Conservation (phyloP, 2,888 invertebrate genomes). For the Eurois occulta region DNA sequence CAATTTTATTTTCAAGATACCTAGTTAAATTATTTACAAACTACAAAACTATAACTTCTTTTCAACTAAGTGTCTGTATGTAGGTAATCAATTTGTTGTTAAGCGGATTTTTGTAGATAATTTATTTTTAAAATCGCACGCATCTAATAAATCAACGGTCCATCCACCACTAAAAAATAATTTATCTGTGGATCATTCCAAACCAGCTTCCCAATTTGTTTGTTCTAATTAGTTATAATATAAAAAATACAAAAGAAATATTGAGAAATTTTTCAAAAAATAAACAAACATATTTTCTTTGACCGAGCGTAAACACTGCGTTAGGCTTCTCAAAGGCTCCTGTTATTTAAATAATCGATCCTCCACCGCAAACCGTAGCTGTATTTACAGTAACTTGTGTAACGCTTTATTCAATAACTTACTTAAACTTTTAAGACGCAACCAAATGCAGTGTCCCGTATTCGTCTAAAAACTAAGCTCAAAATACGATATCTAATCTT, state of each 20-base stretch:
- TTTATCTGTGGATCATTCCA: background rate
- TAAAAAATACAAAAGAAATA: background rate
- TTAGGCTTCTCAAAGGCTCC: constrained; percentile 44
- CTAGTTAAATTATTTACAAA: too few relatives aligned
- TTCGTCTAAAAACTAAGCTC: constrained; percentile 33
- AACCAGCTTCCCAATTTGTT: background rate
- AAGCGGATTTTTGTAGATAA: background rate
- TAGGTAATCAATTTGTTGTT: background rate
- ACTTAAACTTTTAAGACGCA: constrained; percentile 59
- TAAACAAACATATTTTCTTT: constrained; percentile 22
- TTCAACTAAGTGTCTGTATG: background rate
- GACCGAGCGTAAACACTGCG: constrained; percentile 32
- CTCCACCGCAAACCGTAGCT: constrained; percentile 63
- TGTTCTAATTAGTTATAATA: background rate
- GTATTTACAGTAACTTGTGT: constrained; percentile 69
- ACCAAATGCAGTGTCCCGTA: constrained; percentile 52
- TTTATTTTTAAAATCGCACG: too few relatives aligned
- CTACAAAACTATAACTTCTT: too few relatives aligned
- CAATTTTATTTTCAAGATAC: too few relatives aligned
- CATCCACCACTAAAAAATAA: background rate
- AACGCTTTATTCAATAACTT: constrained; percentile 65
- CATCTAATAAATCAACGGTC: background rate
- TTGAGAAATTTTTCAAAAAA: constrained; percentile 17
- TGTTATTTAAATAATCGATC: constrained; percentile 68
- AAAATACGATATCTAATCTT: constrained; percentile 51